phyloP scores from a whole-genome alignment of 2,888 invertebrate genomes.

The Pseudolycoriella hygida region DNA sequence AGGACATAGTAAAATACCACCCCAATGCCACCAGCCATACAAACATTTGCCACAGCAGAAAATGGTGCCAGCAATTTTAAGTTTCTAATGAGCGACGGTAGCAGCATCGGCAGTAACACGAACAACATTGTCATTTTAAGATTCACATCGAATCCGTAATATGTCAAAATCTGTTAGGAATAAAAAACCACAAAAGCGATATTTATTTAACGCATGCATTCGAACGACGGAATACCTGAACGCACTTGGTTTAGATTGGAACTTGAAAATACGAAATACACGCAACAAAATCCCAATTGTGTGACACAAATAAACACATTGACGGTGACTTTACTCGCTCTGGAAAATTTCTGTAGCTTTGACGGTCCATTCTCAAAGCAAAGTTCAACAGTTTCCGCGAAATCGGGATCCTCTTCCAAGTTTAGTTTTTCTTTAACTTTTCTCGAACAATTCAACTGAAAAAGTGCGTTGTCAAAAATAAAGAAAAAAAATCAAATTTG shows the following conservation, averaged over 20 bases:
- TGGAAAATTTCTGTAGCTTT: conserved; percentile 39
- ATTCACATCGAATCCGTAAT: conserved; percentile 40
- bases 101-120: conserved; percentile 49
- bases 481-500: neutral
- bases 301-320: conserved; percentile 82
- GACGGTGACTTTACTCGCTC: conserved; percentile 48
- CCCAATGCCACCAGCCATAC: conserved; percentile 55
- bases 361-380: conserved; percentile 63
- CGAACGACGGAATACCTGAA: conserved; percentile 3
- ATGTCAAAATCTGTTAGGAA: conserved; percentile 41
- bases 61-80: conserved; percentile 60
- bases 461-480: conserved; percentile 11
- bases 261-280: conserved; percentile 90
- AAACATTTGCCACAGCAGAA: conserved; percentile 58
- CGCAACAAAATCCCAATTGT: conserved; percentile 96
- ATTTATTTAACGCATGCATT: neutral
- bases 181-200: neutral
- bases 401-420: conserved; percentile 40
- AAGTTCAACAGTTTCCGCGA: conserved; percentile 67
- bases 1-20: conserved; percentile 61
- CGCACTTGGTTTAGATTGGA: conserved; percentile 61
- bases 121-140: conserved; percentile 58
- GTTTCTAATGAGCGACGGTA: conserved; percentile 58
- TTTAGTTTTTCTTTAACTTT: conserved; percentile 43
- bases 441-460: conserved; percentile 49